phyloP scores from a whole-genome alignment of 2,888 invertebrate species.

The Calephelis perditalis region DNA sequence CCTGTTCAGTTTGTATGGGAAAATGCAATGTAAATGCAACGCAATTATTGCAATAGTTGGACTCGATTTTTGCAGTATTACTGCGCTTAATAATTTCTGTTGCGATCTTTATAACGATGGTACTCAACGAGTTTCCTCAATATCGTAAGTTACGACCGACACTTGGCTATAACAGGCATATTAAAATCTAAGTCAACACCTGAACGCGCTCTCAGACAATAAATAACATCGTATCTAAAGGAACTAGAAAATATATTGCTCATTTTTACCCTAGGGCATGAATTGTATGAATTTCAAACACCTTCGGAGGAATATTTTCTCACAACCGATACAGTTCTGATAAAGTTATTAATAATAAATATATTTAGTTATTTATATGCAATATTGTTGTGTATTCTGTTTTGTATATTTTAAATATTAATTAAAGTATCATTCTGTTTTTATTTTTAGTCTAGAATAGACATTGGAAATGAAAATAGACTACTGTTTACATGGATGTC shows the following conservation, averaged over 20 bases:
- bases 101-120: background rate
- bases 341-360: slow-evolving; percentile 8
- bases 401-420: too few species aligned
- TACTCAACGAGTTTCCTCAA: slow-evolving; percentile 18
- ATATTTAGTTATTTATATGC: background rate
- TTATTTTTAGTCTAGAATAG: too few species aligned
- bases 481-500: too few species aligned
- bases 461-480: too few species aligned
- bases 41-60: too few species aligned
- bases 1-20: too few species aligned
- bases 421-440: too few species aligned
- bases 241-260: slow-evolving; percentile 63
- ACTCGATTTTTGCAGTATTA: too few species aligned
- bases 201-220: slow-evolving; percentile 31
- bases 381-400: too few species aligned
- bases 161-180: slow-evolving; percentile 10
- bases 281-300: slow-evolving; percentile 33
- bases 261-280: slow-evolving; percentile 58
- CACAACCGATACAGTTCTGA: slow-evolving; percentile 4
- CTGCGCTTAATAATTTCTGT: too few species aligned
- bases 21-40: too few species aligned
- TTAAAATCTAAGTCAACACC: slow-evolving; percentile 15
- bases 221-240: slow-evolving; percentile 65
- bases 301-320: slow-evolving; percentile 26
- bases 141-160: slow-evolving; percentile 1